Percentiles rank a stretch among this genome's conserved stretches.
phyloP scores from a whole-genome alignment of 1,140 invertebrate genomes.

The Eubasilissa regina region DNA sequence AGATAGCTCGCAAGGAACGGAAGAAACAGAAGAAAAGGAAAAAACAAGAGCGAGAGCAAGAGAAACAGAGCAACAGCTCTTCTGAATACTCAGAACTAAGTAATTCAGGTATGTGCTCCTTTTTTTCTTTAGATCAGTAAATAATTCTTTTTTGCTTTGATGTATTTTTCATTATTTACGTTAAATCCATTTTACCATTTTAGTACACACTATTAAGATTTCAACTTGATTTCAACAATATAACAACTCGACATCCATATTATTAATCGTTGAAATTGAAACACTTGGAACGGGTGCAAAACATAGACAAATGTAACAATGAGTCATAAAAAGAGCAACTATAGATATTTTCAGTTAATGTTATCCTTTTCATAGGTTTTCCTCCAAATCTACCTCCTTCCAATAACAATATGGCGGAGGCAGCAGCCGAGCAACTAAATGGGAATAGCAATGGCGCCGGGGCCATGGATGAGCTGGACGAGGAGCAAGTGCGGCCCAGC shows the following conservation, averaged over 20 bases:
- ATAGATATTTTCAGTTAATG: too few species aligned
- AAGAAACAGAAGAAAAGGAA: slow-evolving; percentile 82
- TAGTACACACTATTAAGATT: too few species aligned
- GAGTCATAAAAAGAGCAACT: too few species aligned
- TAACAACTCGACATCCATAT: too few species aligned
- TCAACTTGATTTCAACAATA: too few species aligned
- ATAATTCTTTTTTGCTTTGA: too few species aligned
- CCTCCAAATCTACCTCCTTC: slow-evolving; percentile 26
- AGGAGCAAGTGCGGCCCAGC: slow-evolving; percentile 61
- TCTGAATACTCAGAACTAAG: slow-evolving; percentile 58
- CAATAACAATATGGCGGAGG: slow-evolving; percentile 54
- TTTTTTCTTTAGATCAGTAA: neutral
- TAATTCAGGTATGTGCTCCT: slow-evolving; percentile 60
- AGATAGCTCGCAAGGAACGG: slow-evolving; percentile 80
- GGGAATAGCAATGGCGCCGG: slow-evolving; percentile 68
- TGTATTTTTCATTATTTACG: too few species aligned
- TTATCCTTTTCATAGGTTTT: slow-evolving; percentile 41
- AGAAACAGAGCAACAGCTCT: slow-evolving; percentile 56
- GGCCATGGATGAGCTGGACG: slow-evolving; percentile 64
- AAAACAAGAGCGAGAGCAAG: slow-evolving; percentile 72
- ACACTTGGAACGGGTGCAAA: too few species aligned
- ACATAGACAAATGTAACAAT: too few species aligned
- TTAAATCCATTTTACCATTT: too few species aligned
- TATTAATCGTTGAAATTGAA: too few species aligned
- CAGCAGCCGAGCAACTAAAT: slow-evolving; percentile 54